Percentiles rank a stretch among this genome's conserved stretches.
These are phyloP conservation scores for Aeoliscus strigatus DNA, from an alignment of 2,797 vertebrate species.

Conservation along the genomic window DNA sequence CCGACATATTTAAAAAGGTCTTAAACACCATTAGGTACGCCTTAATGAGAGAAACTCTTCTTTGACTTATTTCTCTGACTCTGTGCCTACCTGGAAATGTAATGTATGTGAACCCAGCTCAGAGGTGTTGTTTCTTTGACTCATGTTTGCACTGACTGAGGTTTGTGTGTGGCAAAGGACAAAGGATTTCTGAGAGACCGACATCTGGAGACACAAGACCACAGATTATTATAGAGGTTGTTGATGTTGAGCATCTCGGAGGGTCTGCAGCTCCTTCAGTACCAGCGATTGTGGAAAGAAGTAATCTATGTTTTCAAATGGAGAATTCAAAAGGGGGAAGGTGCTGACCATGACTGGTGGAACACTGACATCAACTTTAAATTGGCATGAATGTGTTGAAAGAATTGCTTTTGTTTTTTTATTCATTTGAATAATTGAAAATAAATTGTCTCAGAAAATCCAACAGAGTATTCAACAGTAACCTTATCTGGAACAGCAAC, in stretches of 20 bases:
- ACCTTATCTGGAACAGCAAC: no score
- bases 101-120: constrained; percentile 56
- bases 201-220: constrained; percentile 28
- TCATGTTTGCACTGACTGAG: constrained; percentile 48
- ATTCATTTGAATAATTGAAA: constrained; percentile 14
- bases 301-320: constrained; percentile 48
- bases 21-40: constrained; percentile 68
- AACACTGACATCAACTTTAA: constrained; percentile 33
- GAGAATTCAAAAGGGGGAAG: constrained; percentile 51
- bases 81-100: constrained; percentile 69
- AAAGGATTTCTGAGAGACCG: constrained; percentile 48
- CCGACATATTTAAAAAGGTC: constrained; percentile 52
- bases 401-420: no score
- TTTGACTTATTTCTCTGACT: constrained; percentile 59
- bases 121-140: constrained; percentile 54
- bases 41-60: constrained; percentile 62
- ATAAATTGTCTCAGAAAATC: constrained; percentile 29
- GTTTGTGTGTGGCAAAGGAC: constrained; percentile 39
- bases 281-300: constrained; percentile 37
- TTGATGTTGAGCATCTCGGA: constrained; percentile 39
- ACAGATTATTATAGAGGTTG: constrained; percentile 49
- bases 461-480: background rate
- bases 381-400: constrained; percentile 37
- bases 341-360: constrained; percentile 46
- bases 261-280: constrained; percentile 28